phyloP scores from a whole-genome alignment of 2,888 invertebrate genomes.

The Lepidonotus clava region DNA sequence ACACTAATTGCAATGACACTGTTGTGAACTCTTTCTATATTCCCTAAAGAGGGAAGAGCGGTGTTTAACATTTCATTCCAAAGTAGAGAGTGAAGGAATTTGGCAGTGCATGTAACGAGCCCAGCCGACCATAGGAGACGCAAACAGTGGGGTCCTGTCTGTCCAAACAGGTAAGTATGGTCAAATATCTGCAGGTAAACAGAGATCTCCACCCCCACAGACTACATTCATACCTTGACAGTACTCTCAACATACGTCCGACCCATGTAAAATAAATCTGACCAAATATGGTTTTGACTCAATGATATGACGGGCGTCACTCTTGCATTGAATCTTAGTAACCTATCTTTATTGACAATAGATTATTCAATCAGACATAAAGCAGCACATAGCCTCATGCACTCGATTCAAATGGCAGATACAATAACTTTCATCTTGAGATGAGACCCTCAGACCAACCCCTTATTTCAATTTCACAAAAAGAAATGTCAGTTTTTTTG shows the following conservation, averaged over 20 bases:
- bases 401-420: too few species aligned
- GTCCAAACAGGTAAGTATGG: conserved; percentile 4
- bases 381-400: too few species aligned
- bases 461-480: too few species aligned
- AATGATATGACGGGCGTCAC: too few species aligned
- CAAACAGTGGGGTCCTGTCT: neutral
- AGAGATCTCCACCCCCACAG: neutral
- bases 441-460: too few species aligned
- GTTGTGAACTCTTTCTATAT: too few species aligned
- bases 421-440: too few species aligned
- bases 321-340: too few species aligned
- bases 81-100: neutral
- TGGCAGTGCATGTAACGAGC: neutral
- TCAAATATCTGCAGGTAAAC: neutral
- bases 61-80: neutral
- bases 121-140: neutral
- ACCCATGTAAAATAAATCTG: neutral
- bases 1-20: too few species aligned
- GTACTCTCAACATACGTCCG: neutral
- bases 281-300: conserved; percentile 5
- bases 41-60: neutral
- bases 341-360: too few species aligned
- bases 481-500: too few species aligned
- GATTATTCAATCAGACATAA: too few species aligned
- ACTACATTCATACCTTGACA: neutral